These are phyloP conservation scores for Aleiodes leptofemur DNA, from an alignment of 2,888 invertebrate species.

Conservation along the genomic window DNA sequence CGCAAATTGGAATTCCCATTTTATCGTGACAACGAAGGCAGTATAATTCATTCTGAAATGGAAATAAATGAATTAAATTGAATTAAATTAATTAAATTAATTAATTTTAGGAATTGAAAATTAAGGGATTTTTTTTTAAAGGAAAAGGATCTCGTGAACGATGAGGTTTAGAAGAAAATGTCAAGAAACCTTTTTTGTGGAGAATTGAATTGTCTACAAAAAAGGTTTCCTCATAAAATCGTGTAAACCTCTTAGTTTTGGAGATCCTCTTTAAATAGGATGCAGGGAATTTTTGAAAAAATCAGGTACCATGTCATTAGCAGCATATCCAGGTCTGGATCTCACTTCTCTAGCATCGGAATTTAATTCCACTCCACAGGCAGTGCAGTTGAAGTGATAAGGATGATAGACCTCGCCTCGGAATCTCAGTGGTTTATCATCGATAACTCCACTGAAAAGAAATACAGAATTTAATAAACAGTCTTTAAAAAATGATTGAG, in stretches of 20 bases:
- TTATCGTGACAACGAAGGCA: slow-evolving; percentile 99
- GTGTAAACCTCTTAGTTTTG: not conserved
- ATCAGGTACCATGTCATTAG: slow-evolving; percentile 87
- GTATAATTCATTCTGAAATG: slow-evolving; percentile 91
- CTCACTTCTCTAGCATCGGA: slow-evolving; percentile 97
- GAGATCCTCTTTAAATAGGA: not conserved
- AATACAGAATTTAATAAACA: slow-evolving; percentile 13
- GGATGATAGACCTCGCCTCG: slow-evolving; percentile 99
- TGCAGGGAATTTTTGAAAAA: not conserved
- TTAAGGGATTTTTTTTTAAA: too few species aligned
- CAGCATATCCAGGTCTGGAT: slow-evolving; percentile 91
- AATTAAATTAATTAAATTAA: not conserved
- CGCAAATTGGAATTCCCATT: slow-evolving; percentile 99
- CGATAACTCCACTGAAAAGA: slow-evolving; percentile 86
- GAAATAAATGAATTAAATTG: slow-evolving; percentile 47
- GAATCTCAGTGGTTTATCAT: slow-evolving; percentile 92
- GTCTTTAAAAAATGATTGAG: not conserved
- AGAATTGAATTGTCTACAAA: too few species aligned
- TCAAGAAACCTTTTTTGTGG: too few species aligned
- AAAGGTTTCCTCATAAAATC: too few species aligned
- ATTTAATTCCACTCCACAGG: slow-evolving; percentile 94
- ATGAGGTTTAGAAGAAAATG: too few species aligned
- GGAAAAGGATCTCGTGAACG: too few species aligned
- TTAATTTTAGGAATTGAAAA: not conserved
- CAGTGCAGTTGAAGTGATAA: slow-evolving; percentile 98